Evolutionary conservation across 1,140 invertebrate genomes (phyloP).

Genomic region (Drosophila ficusphila): DNA sequence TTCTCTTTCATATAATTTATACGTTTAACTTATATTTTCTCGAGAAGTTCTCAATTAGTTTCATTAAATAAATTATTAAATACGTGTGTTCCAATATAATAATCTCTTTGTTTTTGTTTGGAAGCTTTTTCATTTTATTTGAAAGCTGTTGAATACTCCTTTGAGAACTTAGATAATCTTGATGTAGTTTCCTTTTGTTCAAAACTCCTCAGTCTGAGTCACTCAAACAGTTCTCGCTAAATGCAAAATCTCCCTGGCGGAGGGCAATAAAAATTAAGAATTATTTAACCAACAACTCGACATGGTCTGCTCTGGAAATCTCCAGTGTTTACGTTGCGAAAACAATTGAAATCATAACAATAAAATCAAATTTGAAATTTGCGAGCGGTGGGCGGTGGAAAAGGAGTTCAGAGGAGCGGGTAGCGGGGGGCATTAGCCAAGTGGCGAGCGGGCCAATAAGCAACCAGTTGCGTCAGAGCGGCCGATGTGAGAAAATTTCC

Average conservation of each 20-base stretch:
- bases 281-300: conserved; percentile 49
- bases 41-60: no score
- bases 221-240: background rate
- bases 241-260: conserved; percentile 23
- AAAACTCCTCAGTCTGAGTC: background rate
- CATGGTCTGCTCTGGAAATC: conserved; percentile 61
- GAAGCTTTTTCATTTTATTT: background rate
- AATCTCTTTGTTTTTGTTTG: no score
- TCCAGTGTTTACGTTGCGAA: conserved; percentile 66
- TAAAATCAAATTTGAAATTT: conserved; percentile 82
- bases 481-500: conserved; percentile 68
- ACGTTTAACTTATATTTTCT: no score
- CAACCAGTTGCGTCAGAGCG: conserved; percentile 75
- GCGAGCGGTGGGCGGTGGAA: conserved; percentile 36
- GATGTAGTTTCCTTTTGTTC: background rate
- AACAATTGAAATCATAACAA: conserved; percentile 81
- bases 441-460: conserved; percentile 47
- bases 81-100: no score
- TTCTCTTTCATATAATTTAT: no score
- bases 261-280: conserved; percentile 40
- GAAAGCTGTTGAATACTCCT: background rate
- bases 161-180: background rate
- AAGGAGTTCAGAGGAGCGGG: background rate
- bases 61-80: no score
- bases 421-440: background rate